phyloP scores from a whole-genome alignment of 2,113 vertebrate species.

The Pycnonotus jocosus region DNA sequence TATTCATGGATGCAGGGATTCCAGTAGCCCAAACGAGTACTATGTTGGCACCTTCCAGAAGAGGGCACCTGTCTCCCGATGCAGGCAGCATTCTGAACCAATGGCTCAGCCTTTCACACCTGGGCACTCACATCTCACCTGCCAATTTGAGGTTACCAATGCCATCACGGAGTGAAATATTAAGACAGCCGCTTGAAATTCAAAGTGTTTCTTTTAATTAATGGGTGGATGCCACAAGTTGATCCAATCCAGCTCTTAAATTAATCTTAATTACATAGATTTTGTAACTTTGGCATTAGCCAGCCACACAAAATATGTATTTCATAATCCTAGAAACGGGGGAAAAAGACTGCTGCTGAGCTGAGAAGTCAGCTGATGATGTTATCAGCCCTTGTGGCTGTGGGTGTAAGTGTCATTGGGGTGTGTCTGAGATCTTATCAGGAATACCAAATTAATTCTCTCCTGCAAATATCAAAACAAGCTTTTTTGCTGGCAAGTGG shows the following conservation, averaged over 20 bases:
- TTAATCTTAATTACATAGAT: slow-evolving; percentile 80
- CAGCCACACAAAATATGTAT: slow-evolving; percentile 68
- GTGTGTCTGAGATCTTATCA: slow-evolving; percentile 65
- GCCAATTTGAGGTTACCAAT: slow-evolving; percentile 59
- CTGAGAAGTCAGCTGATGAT: slow-evolving; percentile 69
- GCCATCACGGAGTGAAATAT: slow-evolving; percentile 67
- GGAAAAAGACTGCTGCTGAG: slow-evolving; percentile 58
- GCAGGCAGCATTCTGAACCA: neutral
- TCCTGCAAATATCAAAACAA: slow-evolving; percentile 67
- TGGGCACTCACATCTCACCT: slow-evolving; percentile 35
- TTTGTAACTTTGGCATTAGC: slow-evolving; percentile 77
- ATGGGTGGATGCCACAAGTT: slow-evolving; percentile 75
- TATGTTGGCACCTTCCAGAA: neutral
- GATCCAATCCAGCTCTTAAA: slow-evolving; percentile 77
- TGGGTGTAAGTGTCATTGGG: slow-evolving; percentile 70
- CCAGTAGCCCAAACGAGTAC: neutral
- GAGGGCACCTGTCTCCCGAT: slow-evolving; percentile 44
- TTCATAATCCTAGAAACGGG: slow-evolving; percentile 72
- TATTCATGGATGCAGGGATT: neutral
- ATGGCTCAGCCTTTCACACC: slow-evolving; percentile 35
- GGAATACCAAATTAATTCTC: slow-evolving; percentile 69
- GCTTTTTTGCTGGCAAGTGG: slow-evolving; percentile 35
- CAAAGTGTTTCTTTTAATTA: slow-evolving; percentile 78
- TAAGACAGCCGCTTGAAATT: slow-evolving; percentile 67
- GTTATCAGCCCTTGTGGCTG: slow-evolving; percentile 61